These are phyloP conservation scores for Otis tarda DNA, from an alignment of 2,113 vertebrate species.

Conservation along the genomic window DNA sequence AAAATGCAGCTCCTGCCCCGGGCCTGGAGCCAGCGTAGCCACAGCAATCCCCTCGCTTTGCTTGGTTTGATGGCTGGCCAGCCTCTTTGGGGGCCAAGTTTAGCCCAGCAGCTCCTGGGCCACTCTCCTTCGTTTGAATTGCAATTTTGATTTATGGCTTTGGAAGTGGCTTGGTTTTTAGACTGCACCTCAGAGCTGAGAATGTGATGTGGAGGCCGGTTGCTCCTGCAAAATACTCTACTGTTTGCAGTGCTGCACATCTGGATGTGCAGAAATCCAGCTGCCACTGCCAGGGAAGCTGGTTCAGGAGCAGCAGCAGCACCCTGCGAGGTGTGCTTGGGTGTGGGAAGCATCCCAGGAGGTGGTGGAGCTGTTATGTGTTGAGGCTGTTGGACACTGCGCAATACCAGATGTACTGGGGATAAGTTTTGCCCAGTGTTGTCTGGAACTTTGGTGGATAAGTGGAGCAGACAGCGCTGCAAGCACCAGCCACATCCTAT, in stretches of 20 bases:
- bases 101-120: not conserved
- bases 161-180: not conserved
- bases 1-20: not conserved
- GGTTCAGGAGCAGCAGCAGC: not conserved
- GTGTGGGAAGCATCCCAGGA: not conserved
- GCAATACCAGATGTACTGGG: not conserved
- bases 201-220: accelerated
- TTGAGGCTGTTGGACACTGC: not conserved
- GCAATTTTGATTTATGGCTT: not conserved
- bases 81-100: not conserved
- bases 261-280: not conserved
- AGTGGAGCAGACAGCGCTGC: not conserved
- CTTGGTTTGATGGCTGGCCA: not conserved
- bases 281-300: not conserved
- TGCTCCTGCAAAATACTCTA: not conserved
- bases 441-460: not conserved
- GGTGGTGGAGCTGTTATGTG: accelerated
- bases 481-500: not conserved
- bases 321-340: accelerated
- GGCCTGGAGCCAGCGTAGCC: not conserved
- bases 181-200: not conserved
- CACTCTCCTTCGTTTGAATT: not conserved
- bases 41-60: not conserved
- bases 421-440: not conserved
- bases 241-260: not conserved